Conservation (phyloP, 2,113 vertebrate species). For the Scopus umbretta region DNA sequence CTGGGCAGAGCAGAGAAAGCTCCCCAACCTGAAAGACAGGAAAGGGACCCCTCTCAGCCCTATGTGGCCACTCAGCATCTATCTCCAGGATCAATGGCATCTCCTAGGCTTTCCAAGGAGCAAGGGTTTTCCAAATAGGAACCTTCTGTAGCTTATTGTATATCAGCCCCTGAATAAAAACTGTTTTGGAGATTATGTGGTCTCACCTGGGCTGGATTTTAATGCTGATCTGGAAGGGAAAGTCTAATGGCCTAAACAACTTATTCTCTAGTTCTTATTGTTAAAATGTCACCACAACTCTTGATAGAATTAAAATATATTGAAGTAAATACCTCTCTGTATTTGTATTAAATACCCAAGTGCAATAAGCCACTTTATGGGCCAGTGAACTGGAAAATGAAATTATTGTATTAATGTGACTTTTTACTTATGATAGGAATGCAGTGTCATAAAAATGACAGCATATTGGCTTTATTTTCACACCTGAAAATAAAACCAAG, state of each 20-base stretch:
- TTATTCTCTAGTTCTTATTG: neutral
- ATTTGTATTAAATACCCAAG: slow-evolving; percentile 63
- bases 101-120: neutral
- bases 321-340: slow-evolving; percentile 50
- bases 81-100: neutral
- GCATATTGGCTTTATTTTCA: slow-evolving; percentile 37
- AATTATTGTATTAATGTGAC: slow-evolving; percentile 74
- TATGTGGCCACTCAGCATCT: too few relatives aligned
- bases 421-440: slow-evolving; percentile 63
- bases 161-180: neutral
- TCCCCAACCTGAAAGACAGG: neutral
- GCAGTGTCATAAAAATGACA: slow-evolving; percentile 53
- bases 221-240: neutral
- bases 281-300: slow-evolving; percentile 7
- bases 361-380: slow-evolving; percentile 65
- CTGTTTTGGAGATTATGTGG: neutral
- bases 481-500: slow-evolving; percentile 42
- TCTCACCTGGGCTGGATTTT: neutral
- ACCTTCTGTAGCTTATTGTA: neutral
- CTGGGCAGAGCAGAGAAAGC: neutral
- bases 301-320: slow-evolving; percentile 29
- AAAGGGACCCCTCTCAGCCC: neutral
- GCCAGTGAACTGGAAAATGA: slow-evolving; percentile 74
- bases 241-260: neutral
- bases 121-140: neutral